Conservation (phyloP, 2,888 invertebrate species). For the Argyra leucocephala region DNA sequence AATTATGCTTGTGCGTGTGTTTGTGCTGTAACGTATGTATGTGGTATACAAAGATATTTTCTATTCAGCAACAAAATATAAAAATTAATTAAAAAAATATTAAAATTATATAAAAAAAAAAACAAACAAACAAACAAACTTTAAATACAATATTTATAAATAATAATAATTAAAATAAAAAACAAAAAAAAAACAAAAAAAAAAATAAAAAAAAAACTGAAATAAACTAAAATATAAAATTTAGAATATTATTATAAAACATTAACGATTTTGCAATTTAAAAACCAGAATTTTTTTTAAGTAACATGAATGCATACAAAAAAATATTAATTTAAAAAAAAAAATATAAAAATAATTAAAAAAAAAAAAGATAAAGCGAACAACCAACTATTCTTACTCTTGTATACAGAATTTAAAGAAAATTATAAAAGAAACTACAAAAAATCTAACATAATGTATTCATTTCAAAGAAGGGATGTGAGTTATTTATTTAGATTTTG, state of each 20-base stretch:
- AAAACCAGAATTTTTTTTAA: conserved; percentile 9
- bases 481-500: too few relatives aligned
- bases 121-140: conserved; percentile 5
- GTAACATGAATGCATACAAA: conserved; percentile 11
- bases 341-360: conserved; percentile 14
- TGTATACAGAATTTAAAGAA: conserved; percentile 15
- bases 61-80: conserved; percentile 18
- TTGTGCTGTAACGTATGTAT: neutral
- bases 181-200: neutral
- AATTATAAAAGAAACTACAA: neutral
- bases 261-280: conserved; percentile 11
- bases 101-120: conserved; percentile 24
- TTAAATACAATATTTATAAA: conserved; percentile 10
- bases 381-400: conserved; percentile 17
- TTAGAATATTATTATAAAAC: conserved; percentile 2
- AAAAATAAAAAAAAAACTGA: conserved; percentile 5
- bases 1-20: neutral
- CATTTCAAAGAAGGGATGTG: too few relatives aligned
- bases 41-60: conserved; percentile 6
- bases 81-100: conserved; percentile 46
- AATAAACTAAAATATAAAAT: conserved; percentile 5
- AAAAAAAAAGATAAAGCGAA: conserved; percentile 12
- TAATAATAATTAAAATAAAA: conserved; percentile 8
- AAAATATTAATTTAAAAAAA: conserved; percentile 12
- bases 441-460: too few relatives aligned